These are phyloP conservation scores for Crematogaster levior DNA, from an alignment of 2,888 invertebrate genomes.

Conservation along the genomic window DNA sequence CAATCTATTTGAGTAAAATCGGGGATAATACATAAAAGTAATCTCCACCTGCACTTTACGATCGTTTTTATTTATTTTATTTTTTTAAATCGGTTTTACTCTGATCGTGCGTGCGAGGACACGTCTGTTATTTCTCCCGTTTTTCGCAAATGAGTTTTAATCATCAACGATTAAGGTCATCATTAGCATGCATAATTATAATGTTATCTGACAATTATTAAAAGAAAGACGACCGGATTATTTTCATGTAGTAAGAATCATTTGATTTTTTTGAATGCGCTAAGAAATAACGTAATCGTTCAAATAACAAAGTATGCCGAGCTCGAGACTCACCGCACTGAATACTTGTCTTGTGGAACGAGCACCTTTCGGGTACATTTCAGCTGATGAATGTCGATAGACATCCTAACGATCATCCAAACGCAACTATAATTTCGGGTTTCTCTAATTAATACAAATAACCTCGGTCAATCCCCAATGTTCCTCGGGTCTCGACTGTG, in stretches of 20 bases:
- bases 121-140: background rate
- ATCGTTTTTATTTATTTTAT: background rate
- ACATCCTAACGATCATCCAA: constrained; percentile 63
- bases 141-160: background rate
- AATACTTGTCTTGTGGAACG: background rate
- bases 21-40: constrained; percentile 30
- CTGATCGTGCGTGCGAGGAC: background rate
- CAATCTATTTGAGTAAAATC: constrained; percentile 53
- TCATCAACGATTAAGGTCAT: background rate
- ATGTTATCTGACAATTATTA: background rate
- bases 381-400: constrained; percentile 50
- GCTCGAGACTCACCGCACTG: background rate
- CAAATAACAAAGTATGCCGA: constrained; percentile 17
- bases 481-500: constrained; percentile 9
- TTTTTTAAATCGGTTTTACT: constrained; percentile 7
- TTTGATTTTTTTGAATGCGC: constrained; percentile 15
- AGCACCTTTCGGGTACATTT: constrained; percentile 42
- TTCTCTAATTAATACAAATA: constrained; percentile 73
- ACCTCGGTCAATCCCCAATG: constrained; percentile 41
- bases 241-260: background rate
- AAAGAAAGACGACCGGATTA: background rate
- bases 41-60: constrained; percentile 20
- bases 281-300: constrained; percentile 17
- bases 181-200: background rate
- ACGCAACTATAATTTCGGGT: constrained; percentile 67